Evolutionary conservation across 2,888 invertebrate species (phyloP), one percentile per base, ranked within the genome.

Genomic region (Omphaloscelis lunosa): DNA sequence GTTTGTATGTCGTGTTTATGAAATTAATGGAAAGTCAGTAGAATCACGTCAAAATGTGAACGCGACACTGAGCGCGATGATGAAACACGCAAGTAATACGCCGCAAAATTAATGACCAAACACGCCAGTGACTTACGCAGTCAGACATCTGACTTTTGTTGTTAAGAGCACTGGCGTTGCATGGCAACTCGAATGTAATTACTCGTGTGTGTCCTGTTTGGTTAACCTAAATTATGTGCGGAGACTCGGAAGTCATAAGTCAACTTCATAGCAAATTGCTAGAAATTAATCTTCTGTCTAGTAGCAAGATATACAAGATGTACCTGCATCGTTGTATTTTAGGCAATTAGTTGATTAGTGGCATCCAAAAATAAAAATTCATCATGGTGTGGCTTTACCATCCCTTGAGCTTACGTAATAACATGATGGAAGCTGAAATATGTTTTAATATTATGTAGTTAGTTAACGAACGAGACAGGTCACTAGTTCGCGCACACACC

Each of bases 401-500:
- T 72, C 67, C 65, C 79, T 68, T 45, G 58, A 45, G 66, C 39
- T 66, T 77, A 65, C 34, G 61, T 74, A 65, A 83, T 78, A 79
- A 72, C 66, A 72, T 75, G 70, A 84, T 67, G 59, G 70, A 69
- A 74, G 61, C 75, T 72, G 72, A 63, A 83, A 83, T 84, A 72
- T 68, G 34, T 34, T 68, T 66, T 75, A 63, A 78, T 80, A 76
- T 70, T 66, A 62, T 67, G 53, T 76, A 75, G 80, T 79, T 72
- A 69, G 70, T 79, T 80, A 61, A 72, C 61, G 71, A 61, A 72
- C 69, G 67, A 79, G 89, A 86, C 90, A 89, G 92, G 89, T 93
- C 93, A 93, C 90, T 92, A 91, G 91, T 91, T 93, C 89, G 92
- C 88, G 81, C 90, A 90, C 90, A 91, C 91, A 86, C 88, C 88